Base-by-base conservation (phyloP, 2,888 invertebrate species). In the Apodemia hepburni region DNA sequence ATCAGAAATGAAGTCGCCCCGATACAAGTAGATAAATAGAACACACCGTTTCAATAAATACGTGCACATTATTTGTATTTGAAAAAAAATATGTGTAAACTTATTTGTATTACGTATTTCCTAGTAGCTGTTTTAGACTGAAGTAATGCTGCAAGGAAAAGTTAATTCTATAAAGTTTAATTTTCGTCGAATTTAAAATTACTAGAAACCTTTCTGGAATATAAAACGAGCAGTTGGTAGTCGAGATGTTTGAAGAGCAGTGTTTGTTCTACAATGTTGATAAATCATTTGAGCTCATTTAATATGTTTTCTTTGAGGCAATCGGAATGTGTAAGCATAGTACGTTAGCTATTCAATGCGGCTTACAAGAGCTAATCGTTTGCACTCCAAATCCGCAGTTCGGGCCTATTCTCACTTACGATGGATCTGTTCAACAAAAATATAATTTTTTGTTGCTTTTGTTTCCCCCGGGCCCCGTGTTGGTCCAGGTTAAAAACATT, bases 381-480 rank as follows among this genome's bases (percentile, higher is more conserved):
- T 65, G 61, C 63, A 63, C 22, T 54, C 35, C 35, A 45, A 66
- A 47, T 27, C 61, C 58, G 60, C 62, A 63, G 63, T 66, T 63
- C 63, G 63, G 54, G 27, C 27, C 54, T 54, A 54, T 27, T 54
- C 54, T 1, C 54, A 54, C 22, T 54, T 6, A 6, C 27, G 27
- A 15, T 12, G 12, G 22, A 38, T 38, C 1, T 38, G 11, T 38
- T 11, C 11, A 38, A 38, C 3, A 38, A 38, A 33, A 33, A 27
- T 27, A n/a, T n/a, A n/a, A n/a, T n/a, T n/a, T n/a, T n/a, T n/a
- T n/a, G n/a, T n/a, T n/a, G n/a, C n/a, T n/a, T n/a, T n/a, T n/a
- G n/a, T n/a, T n/a, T n/a, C n/a, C n/a, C n/a, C n/a, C n/a, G n/a
- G n/a, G n/a, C n/a, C n/a, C n/a, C n/a, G n/a, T n/a, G n/a, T n/a